Conservation (phyloP, 2,888 invertebrate species). For the Morpho achilles region DNA sequence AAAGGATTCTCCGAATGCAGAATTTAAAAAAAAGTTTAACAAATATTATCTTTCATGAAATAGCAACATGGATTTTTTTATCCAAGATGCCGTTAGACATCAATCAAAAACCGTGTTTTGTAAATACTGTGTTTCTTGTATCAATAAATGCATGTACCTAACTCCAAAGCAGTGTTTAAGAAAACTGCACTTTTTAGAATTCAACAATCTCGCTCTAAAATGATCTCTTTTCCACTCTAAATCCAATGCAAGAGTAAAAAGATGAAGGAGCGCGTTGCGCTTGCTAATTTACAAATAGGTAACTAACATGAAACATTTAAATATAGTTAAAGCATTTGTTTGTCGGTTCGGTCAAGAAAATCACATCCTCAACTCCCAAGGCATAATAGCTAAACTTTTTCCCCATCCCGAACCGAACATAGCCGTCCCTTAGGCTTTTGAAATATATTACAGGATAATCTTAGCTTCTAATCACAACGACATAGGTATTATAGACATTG, state of each 20-base stretch:
- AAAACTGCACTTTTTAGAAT: slow-evolving; percentile 10
- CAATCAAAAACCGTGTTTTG: too few relatives aligned
- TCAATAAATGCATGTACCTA: too few relatives aligned
- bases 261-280: slow-evolving; percentile 35
- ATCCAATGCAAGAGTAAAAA: slow-evolving; percentile 20
- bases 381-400: slow-evolving; percentile 8
- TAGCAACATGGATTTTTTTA: too few relatives aligned
- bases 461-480: slow-evolving; percentile 74
- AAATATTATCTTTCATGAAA: too few relatives aligned
- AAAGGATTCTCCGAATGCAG: too few relatives aligned
- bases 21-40: too few relatives aligned
- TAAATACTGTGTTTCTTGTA: too few relatives aligned
- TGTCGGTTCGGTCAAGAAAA: slow-evolving; percentile 52
- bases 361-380: slow-evolving; percentile 12
- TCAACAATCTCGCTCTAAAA: slow-evolving; percentile 5
- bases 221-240: slow-evolving; percentile 11
- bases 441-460: slow-evolving; percentile 51
- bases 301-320: slow-evolving; percentile 71
- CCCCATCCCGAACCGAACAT: slow-evolving; percentile 46
- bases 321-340: slow-evolving; percentile 75
- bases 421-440: slow-evolving; percentile 76
- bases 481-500: slow-evolving; percentile 35
- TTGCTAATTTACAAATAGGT: slow-evolving; percentile 61
- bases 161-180: slow-evolving; percentile 19
- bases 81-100: too few relatives aligned